phyloP scores from a whole-genome alignment of 2,797 vertebrate species.

The Kryptopterus vitreolus region DNA sequence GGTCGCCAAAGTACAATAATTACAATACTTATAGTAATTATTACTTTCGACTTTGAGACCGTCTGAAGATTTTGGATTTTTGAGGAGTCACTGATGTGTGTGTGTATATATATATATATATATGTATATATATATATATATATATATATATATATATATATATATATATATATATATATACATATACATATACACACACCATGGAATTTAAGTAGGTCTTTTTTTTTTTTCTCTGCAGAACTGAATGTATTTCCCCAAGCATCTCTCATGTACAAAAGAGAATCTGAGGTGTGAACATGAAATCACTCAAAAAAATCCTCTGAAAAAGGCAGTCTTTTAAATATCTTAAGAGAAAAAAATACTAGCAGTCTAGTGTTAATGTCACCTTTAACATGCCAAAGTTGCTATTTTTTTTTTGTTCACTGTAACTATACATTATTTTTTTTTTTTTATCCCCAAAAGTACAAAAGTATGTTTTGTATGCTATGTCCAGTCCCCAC shows the following conservation, averaged over 20 bases:
- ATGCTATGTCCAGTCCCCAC: slow-evolving; percentile 37
- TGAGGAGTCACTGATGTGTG: not conserved
- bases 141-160: not conserved
- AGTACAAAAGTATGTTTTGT: slow-evolving; percentile 47
- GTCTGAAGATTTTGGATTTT: not conserved
- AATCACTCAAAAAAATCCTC: slow-evolving; percentile 60
- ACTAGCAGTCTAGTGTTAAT: slow-evolving; percentile 53
- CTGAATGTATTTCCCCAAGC: slow-evolving; percentile 24
- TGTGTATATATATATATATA: not conserved
- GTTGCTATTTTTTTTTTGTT: slow-evolving; percentile 42
- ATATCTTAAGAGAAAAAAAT: slow-evolving; percentile 60
- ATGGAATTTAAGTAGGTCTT: slow-evolving; percentile 4
- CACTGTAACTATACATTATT: slow-evolving; percentile 40
- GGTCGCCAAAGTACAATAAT: slow-evolving; percentile 47
- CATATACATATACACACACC: not conserved
- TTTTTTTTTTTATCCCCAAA: slow-evolving; percentile 36
- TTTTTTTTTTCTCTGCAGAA: slow-evolving; percentile 12
- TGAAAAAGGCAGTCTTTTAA: slow-evolving; percentile 72
- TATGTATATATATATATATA: not conserved
- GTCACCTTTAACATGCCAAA: slow-evolving; percentile 64
- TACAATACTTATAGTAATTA: slow-evolving; percentile 42
- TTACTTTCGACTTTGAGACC: slow-evolving; percentile 27
- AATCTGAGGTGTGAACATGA: slow-evolving; percentile 55
- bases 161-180: too few relatives aligned
- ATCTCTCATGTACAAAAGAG: slow-evolving; percentile 56